A percentile compares a stretch with the other conserved stretches of the same genome.
Conservation (phyloP, 1,140 invertebrate genomes). For the Penaeus indicus region DNA sequence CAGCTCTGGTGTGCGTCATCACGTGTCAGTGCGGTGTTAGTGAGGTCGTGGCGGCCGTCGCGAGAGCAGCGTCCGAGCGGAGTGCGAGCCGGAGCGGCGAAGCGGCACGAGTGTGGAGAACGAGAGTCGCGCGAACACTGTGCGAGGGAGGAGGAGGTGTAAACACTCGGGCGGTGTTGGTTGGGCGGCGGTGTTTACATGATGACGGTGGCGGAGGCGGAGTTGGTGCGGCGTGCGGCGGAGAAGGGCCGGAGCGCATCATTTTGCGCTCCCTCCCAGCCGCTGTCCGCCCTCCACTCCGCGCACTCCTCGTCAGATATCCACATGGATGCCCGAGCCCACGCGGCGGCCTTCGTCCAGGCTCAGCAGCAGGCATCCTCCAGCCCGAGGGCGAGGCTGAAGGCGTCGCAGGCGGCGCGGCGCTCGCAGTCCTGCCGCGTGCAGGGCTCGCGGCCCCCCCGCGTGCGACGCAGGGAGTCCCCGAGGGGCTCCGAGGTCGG, state of each 20-base stretch:
- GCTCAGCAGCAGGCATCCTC: constrained; percentile 54
- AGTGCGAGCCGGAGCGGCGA: not conserved
- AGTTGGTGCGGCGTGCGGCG: constrained; percentile 63
- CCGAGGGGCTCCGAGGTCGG: constrained; percentile 38
- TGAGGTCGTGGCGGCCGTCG: constrained; percentile 5
- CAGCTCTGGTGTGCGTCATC: constrained; percentile 21
- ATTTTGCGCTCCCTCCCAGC: constrained; percentile 63
- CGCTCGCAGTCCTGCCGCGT: constrained; percentile 67
- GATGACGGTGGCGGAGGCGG: constrained; percentile 65
- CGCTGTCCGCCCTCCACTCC: constrained; percentile 51
- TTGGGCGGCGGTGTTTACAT: constrained; percentile 63
- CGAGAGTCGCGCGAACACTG: constrained; percentile 19
- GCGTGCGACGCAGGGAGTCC: constrained; percentile 50
- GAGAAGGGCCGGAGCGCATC: constrained; percentile 66
- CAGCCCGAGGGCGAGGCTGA: constrained; percentile 58
- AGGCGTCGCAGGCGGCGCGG: constrained; percentile 58
- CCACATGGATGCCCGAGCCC: constrained; percentile 46
- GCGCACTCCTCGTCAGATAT: constrained; percentile 58
- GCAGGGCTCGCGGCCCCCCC: constrained; percentile 63
- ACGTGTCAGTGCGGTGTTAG: constrained; percentile 46
- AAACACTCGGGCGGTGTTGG: constrained; percentile 49
- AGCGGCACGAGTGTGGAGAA: not conserved
- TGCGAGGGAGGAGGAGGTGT: constrained; percentile 25
- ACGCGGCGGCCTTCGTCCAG: constrained; percentile 53
- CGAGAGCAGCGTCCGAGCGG: not conserved